Conservation (phyloP, 2,113 vertebrate species). For the Myrmecobius fasciatus region DNA sequence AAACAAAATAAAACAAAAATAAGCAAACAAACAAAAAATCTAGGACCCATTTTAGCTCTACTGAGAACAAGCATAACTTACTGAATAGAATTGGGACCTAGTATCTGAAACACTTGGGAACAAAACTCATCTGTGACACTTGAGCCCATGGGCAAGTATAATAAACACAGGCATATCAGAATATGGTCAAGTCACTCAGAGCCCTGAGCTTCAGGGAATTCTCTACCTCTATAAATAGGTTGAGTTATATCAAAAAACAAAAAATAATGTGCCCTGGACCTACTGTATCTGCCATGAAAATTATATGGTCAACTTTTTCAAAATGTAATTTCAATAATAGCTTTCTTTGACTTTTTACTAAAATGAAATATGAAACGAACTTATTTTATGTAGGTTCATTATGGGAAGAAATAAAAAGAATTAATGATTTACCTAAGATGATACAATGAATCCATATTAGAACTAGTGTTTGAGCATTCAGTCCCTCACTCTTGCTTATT, state of each 20-base stretch:
- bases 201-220: not conserved
- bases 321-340: not conserved
- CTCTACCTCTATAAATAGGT: not conserved
- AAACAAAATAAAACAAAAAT: not conserved
- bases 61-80: not conserved
- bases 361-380: not conserved
- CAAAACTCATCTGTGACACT: not conserved
- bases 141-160: not conserved
- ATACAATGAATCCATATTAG: not conserved
- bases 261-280: not conserved
- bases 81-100: not conserved
- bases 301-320: not conserved
- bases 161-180: not conserved
- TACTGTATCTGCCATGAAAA: conserved; percentile 1
- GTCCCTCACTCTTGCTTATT: not conserved
- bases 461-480: not conserved
- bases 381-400: not conserved
- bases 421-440: not conserved
- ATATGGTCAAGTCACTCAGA: not conserved
- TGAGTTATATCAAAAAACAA: not conserved
- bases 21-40: not conserved
- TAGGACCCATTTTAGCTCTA: not conserved
- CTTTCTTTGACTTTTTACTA: not conserved
- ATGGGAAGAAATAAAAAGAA: not conserved
- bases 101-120: not conserved